Conservation (phyloP, 2,888 invertebrate species). For the Trichacis sp. region DNA sequence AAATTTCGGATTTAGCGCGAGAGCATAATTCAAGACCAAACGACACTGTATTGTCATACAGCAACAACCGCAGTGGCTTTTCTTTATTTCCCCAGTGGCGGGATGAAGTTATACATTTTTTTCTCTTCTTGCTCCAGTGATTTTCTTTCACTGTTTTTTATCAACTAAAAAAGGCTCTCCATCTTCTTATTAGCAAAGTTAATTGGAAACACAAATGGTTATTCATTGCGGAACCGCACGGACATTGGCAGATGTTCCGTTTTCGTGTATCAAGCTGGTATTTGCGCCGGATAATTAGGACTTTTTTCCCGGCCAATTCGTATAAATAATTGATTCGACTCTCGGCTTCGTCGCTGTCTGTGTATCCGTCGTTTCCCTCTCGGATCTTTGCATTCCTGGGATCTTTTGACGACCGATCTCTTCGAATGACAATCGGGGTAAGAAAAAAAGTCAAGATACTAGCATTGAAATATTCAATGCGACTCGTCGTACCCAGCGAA, state of each 20-base stretch:
- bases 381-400: slow-evolving; percentile 33
- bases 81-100: slow-evolving; percentile 70
- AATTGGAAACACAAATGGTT: slow-evolving; percentile 70
- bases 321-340: slow-evolving; percentile 68
- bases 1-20: slow-evolving; percentile 10
- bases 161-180: slow-evolving; percentile 61
- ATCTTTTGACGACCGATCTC: slow-evolving; percentile 49
- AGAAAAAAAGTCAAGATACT: slow-evolving; percentile 63
- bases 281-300: slow-evolving; percentile 69
- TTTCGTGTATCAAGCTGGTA: slow-evolving; percentile 67
- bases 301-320: slow-evolving; percentile 67
- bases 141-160: slow-evolving; percentile 35
- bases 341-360: slow-evolving; percentile 39
- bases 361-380: slow-evolving; percentile 28
- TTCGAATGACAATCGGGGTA: slow-evolving; percentile 65
- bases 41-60: slow-evolving; percentile 63
- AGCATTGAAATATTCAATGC: slow-evolving; percentile 65
- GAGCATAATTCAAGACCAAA: slow-evolving; percentile 33
- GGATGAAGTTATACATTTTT: slow-evolving; percentile 69
- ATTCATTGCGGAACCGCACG: slow-evolving; percentile 64
- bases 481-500: slow-evolving; percentile 47
- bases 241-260: slow-evolving; percentile 49
- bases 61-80: slow-evolving; percentile 59
- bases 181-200: slow-evolving; percentile 70
- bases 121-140: slow-evolving; percentile 49